Conservation (phyloP, 2,797 vertebrate species). For the Thaleichthys pacificus region DNA sequence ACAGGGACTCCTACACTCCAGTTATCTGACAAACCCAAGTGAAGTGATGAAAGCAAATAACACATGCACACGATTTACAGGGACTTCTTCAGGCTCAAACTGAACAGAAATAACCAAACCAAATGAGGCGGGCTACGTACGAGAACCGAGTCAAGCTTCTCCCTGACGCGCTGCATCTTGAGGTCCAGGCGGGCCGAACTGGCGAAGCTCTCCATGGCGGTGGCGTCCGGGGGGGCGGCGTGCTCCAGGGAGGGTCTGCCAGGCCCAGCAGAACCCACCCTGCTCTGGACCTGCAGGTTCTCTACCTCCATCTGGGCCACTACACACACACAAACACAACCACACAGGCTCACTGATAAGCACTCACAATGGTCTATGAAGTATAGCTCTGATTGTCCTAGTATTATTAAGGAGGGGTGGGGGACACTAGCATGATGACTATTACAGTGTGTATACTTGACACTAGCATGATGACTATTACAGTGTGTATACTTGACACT, state of each 20-base stretch:
- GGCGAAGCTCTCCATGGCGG: conserved; percentile 75
- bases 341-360: background rate
- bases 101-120: no score
- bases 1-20: no score
- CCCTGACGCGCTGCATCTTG: conserved; percentile 88
- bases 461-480: no score
- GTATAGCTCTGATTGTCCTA: background rate
- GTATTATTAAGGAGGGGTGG: background rate
- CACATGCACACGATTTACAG: no score
- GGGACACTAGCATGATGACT: no score
- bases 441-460: no score
- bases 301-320: conserved; percentile 87
- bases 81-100: no score
- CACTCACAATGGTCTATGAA: background rate
- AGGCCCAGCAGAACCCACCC: conserved; percentile 61
- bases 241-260: conserved; percentile 65
- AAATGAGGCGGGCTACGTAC: conserved; percentile 65
- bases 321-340: conserved; percentile 51
- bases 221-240: conserved; percentile 58
- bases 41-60: background rate
- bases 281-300: conserved; percentile 70
- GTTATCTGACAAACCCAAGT: background rate
- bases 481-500: no score
- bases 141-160: conserved; percentile 88
- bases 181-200: conserved; percentile 76